Evolutionary conservation across 2,797 vertebrate species (phyloP).

Genomic region (Lithobates sylvaticus): DNA sequence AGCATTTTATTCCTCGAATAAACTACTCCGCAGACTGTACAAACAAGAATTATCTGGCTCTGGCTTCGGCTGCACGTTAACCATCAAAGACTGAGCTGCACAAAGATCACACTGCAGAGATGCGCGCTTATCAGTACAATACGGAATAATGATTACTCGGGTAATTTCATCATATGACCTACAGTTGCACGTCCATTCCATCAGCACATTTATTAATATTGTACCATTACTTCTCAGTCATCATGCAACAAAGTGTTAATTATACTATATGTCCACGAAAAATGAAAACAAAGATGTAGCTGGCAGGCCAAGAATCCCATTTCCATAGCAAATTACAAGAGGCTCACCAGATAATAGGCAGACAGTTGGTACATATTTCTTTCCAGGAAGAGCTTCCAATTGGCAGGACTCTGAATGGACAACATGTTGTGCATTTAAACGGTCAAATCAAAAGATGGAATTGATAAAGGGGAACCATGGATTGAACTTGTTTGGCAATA

Average conservation of each 20-base stretch:
- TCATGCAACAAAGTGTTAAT: constrained; percentile 30
- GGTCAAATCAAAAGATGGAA: constrained; percentile 37
- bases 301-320: constrained; percentile 18
- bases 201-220: constrained; percentile 4
- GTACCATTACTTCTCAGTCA: neutral
- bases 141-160: constrained; percentile 16
- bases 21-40: constrained; percentile 16
- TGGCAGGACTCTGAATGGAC: constrained; percentile 16
- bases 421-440: constrained; percentile 31
- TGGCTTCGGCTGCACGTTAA: neutral
- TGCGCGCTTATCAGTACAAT: constrained; percentile 27
- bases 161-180: constrained; percentile 25
- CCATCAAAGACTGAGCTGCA: constrained; percentile 20
- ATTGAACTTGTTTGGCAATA: neutral
- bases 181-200: constrained; percentile 4
- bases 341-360: constrained; percentile 36
- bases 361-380: constrained; percentile 33
- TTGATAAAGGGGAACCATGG: constrained; percentile 21
- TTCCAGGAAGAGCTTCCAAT: constrained; percentile 41
- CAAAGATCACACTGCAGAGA: constrained; percentile 18
- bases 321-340: constrained; percentile 27
- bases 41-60: constrained; percentile 20
- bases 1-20: constrained; percentile 10
- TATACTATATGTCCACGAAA: constrained; percentile 26
- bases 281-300: constrained; percentile 35